Evolutionary conservation across 2,113 vertebrate species (phyloP).

Genomic region (Crotalus tigris): DNA sequence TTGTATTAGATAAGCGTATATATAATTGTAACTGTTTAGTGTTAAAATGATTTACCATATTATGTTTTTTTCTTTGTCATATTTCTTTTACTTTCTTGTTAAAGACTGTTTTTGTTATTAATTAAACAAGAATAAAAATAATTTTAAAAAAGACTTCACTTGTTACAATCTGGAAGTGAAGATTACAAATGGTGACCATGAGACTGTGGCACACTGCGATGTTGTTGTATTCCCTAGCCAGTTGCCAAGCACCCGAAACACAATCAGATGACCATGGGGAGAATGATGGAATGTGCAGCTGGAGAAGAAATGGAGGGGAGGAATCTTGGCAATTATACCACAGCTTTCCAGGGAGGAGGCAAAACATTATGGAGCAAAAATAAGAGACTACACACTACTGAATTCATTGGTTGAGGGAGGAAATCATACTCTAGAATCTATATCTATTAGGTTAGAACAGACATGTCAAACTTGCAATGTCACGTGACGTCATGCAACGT

Average conservation of each 20-base stretch:
- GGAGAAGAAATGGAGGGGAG: not conserved
- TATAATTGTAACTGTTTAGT: not conserved
- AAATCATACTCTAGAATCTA: not conserved
- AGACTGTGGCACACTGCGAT: not conserved
- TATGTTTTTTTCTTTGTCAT: not conserved
- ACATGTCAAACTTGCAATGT: no score
- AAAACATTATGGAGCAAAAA: not conserved
- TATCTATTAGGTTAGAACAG: not conserved
- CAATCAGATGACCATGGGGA: not conserved
- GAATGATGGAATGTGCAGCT: not conserved
- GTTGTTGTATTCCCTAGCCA: not conserved
- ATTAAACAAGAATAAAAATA: not conserved
- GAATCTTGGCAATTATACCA: not conserved
- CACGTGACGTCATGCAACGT: no score
- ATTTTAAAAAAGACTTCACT: not conserved
- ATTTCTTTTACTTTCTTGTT: not conserved
- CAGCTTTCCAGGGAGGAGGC: not conserved
- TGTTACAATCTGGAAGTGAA: not conserved
- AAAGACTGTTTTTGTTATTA: not conserved
- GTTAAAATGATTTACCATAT: not conserved
- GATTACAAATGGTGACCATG: not conserved
- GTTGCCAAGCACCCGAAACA: not conserved
- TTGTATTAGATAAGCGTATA: not conserved
- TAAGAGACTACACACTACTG: not conserved
- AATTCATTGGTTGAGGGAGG: not conserved